A percentile compares a stretch with the other conserved stretches of the same genome.
These are phyloP conservation scores for Amblyjoppa proteus DNA, from an alignment of 2,888 invertebrate genomes.

Conservation along the genomic window DNA sequence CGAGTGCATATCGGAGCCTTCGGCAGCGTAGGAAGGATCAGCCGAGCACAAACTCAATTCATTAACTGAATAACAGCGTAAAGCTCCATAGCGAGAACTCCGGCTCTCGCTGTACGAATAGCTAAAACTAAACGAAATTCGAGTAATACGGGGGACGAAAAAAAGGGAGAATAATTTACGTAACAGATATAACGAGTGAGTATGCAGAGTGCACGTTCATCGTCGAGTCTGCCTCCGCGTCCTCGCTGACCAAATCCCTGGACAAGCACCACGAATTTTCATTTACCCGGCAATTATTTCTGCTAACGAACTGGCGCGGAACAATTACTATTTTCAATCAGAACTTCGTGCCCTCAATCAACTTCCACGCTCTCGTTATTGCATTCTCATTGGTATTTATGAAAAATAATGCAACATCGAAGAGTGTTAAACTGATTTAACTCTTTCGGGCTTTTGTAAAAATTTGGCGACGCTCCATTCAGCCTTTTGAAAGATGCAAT, in stretches of 20 bases:
- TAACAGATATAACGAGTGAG: constrained; percentile 18
- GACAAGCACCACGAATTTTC: constrained; percentile 45
- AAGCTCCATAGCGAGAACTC: background rate
- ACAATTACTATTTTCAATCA: constrained; percentile 42
- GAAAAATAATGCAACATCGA: background rate
- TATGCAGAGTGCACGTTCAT: background rate
- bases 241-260: constrained; percentile 8
- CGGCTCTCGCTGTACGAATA: background rate
- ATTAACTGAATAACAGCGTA: constrained; percentile 17
- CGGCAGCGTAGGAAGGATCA: background rate
- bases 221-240: constrained; percentile 29
- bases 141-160: background rate
- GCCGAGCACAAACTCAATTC: background rate
- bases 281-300: constrained; percentile 58
- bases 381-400: background rate
- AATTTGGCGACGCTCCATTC: background rate
- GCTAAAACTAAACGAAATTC: constrained; percentile 14
- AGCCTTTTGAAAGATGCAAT: background rate
- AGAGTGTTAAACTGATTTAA: background rate
- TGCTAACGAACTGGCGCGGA: constrained; percentile 51
- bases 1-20: background rate
- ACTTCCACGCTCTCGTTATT: constrained; percentile 5
- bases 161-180: background rate
- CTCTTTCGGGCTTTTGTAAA: background rate
- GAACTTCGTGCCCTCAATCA: constrained; percentile 15